Base-by-base conservation (phyloP, 2,888 invertebrate species). In the Venustoraphidia nigricollis region DNA sequence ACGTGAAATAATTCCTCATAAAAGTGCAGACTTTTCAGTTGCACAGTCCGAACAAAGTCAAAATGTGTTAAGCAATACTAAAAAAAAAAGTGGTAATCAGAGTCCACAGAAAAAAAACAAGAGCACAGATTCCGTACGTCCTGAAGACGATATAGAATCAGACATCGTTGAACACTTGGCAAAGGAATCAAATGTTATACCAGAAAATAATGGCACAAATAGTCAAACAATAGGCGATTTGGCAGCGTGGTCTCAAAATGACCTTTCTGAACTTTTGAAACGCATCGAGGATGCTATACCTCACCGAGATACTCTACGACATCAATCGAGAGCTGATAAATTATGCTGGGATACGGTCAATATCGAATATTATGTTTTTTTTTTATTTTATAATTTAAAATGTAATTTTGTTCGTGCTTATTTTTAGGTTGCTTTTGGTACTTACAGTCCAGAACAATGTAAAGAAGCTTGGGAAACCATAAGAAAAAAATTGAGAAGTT, bases 381-480 rank as follows among this genome's bases (percentile, higher is more conserved):
- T 50, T 47, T 40, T 27, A n/a, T 34, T 45, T 48, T 40, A 39
- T 48, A 46, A 44, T 50, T 45, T 35, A n/a, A 38, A 47, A 8
- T 36, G 44, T 49, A 40, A 39, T 43, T 17, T 44, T 49, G 10
- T n/a, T 52, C 34, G 45, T 46, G 45, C 45, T 50, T 49, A 34
- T 51, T 53, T 57, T 37, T 54, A 68, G 68, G 60, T 72, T 50
- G 59, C 64, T 44, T 74, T 75, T 57, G 66, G 65, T 38, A 55
- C 62, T 44, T 71, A 72, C 55, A 56, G 68, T 2, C 61, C 65
- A 10, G 64, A 64, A 9, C 67, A 73, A 10, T 75, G 75, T 56
- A 67, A 68, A 53, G 60, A 63, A 27, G 68, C 68, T 47, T 75
- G 73, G 73, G 54, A 57, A 9, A 54, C 60, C 11, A 58, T 72